Evolutionary conservation across 2,888 invertebrate genomes (phyloP).

Genomic region (Pachliopta kotzebuea): DNA sequence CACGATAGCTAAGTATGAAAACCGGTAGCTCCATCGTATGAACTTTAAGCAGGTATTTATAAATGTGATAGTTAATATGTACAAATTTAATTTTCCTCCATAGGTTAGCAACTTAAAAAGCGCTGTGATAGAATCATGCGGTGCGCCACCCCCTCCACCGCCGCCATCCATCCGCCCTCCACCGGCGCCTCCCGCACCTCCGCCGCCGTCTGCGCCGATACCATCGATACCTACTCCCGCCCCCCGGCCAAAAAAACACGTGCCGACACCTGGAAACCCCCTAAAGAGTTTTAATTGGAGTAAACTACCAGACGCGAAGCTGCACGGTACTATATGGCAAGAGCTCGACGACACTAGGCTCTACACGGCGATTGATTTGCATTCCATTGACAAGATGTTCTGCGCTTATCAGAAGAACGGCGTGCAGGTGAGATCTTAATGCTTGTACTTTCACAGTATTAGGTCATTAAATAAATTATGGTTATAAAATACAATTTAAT

Average conservation of each 20-base stretch:
- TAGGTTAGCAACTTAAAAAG: constrained; percentile 74
- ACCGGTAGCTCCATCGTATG: no score
- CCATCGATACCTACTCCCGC: constrained; percentile 76
- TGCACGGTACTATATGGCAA: constrained; percentile 97
- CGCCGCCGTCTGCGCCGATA: constrained; percentile 79
- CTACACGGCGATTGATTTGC: constrained; percentile 94
- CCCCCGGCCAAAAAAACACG: constrained; percentile 88
- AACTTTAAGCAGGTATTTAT: no score
- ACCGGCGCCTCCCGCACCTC: constrained; percentile 82
- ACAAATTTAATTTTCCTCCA: background rate
- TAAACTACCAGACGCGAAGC: constrained; percentile 93
- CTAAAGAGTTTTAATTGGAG: constrained; percentile 99
- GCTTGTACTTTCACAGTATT: no score
- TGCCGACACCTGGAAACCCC: constrained; percentile 95
- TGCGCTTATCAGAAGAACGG: constrained; percentile 97
- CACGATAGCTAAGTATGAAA: no score
- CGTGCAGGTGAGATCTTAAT: constrained; percentile 81
- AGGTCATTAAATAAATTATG: no score
- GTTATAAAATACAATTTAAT: no score
- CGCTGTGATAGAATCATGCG: constrained; percentile 66
- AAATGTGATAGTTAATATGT: no score
- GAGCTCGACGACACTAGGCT: constrained; percentile 95
- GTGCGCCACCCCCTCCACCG: constrained; percentile 73
- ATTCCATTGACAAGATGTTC: constrained; percentile 95
- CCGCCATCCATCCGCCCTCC: constrained; percentile 79